These are phyloP conservation scores for Drosophila dives DNA, from an alignment of 2,888 invertebrate species.

Conservation along the genomic window DNA sequence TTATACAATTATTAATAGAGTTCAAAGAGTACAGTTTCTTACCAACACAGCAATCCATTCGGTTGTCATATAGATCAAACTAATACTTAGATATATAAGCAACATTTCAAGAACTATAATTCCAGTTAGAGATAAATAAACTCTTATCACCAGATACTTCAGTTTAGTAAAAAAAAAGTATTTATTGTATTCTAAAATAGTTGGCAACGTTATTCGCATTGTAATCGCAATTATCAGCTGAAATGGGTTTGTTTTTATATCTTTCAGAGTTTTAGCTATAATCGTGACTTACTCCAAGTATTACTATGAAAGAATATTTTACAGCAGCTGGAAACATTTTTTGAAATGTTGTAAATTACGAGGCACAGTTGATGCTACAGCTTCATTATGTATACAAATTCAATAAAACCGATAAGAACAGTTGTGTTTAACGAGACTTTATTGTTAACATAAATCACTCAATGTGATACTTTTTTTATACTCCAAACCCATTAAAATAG, in stretches of 20 bases:
- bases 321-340: constrained; percentile 22
- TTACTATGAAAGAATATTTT: neutral
- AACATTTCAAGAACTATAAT: constrained; percentile 24
- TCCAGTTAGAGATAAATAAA: constrained; percentile 20
- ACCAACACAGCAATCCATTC: constrained; percentile 48
- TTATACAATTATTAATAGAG: too few species aligned
- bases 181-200: constrained; percentile 5
- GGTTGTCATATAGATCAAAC: constrained; percentile 19
- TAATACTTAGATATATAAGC: constrained; percentile 22
- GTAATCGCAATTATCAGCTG: constrained; percentile 37
- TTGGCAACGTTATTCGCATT: constrained; percentile 31
- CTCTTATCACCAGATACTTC: constrained; percentile 23
- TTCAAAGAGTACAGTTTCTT: neutral
- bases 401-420: neutral
- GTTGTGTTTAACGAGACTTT: neutral
- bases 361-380: neutral
- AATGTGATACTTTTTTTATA: neutral
- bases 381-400: neutral
- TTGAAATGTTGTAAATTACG: neutral
- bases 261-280: too few species aligned
- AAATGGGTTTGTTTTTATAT: neutral
- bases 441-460: constrained; percentile 1
- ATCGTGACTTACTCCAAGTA: constrained; percentile 33
- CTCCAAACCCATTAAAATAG: neutral
- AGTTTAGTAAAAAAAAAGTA: constrained; percentile 16